phyloP scores from a whole-genome alignment of 2,888 invertebrate species.

The Lasioglossum leucozonium region DNA sequence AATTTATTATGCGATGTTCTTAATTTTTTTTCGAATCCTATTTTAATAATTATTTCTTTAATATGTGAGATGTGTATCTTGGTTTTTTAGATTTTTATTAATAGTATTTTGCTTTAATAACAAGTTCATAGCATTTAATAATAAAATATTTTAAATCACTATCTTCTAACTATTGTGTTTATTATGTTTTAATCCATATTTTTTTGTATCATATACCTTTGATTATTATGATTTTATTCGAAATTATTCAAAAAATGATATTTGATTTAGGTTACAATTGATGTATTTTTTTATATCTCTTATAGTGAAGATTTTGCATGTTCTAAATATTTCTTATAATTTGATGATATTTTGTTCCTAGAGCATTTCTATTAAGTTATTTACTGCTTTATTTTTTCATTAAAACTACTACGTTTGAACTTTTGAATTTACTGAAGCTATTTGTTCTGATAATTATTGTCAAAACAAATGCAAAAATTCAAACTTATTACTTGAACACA shows the following conservation, averaged over 20 bases:
- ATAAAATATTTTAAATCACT: neutral
- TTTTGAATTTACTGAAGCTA: neutral
- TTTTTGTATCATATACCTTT: neutral
- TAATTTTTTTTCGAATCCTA: neutral
- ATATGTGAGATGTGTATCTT: too few species aligned
- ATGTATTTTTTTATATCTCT: neutral
- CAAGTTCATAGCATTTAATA: neutral
- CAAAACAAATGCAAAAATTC: neutral
- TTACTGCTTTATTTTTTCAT: neutral
- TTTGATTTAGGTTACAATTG: neutral
- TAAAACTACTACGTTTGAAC: neutral
- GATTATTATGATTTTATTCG: neutral
- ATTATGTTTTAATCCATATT: neutral
- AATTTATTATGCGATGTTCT: neutral
- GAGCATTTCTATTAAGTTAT: neutral
- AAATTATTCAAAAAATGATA: neutral
- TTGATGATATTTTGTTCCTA: neutral
- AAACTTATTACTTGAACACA: neutral
- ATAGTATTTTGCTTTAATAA: neutral
- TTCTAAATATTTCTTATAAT: neutral
- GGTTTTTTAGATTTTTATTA: neutral
- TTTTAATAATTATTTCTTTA: neutral
- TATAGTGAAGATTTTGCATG: neutral
- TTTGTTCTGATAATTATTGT: constrained; percentile 1
- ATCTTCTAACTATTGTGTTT: too few species aligned